Evolutionary conservation across 2,113 vertebrate species (phyloP).

Genomic region (Corythoichthys haematopterus): DNA sequence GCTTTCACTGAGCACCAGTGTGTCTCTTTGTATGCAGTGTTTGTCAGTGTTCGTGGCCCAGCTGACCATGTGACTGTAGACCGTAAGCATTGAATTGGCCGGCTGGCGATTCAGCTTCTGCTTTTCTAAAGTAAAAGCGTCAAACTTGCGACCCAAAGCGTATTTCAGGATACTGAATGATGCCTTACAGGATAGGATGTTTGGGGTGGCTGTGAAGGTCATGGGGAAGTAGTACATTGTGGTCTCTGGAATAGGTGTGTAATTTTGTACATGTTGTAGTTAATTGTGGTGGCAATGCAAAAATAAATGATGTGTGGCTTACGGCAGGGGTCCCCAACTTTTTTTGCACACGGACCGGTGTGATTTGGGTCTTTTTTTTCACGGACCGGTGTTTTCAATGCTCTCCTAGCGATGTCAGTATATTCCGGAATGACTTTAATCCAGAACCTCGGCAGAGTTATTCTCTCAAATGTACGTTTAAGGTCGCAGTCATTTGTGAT

Average conservation of each 20-base stretch:
- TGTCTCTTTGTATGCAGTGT: slow-evolving; percentile 5
- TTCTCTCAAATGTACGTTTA: too few relatives aligned
- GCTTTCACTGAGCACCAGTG: neutral
- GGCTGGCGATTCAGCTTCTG: slow-evolving; percentile 3
- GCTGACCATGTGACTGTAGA: slow-evolving; percentile 36
- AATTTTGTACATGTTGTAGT: neutral
- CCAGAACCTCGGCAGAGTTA: too few relatives aligned
- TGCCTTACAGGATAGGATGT: neutral
- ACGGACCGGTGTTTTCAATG: too few relatives aligned
- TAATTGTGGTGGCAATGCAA: neutral
- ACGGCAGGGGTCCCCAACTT: too few relatives aligned
- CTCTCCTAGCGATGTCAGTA: too few relatives aligned
- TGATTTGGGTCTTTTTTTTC: too few relatives aligned
- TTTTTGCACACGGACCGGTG: too few relatives aligned
- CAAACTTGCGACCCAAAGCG: neutral
- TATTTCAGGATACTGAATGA: neutral
- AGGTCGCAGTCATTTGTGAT: too few relatives aligned
- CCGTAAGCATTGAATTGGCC: slow-evolving; percentile 27
- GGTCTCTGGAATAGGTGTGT: neutral
- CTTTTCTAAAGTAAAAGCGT: slow-evolving; percentile 15
- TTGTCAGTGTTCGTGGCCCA: slow-evolving; percentile 40
- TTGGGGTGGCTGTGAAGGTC: neutral
- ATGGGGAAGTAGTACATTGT: neutral
- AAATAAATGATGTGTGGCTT: neutral
- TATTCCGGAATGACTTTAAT: too few relatives aligned